These are phyloP conservation scores for Whitmania pigra DNA, from an alignment of 1,140 invertebrate species.

Conservation along the genomic window DNA sequence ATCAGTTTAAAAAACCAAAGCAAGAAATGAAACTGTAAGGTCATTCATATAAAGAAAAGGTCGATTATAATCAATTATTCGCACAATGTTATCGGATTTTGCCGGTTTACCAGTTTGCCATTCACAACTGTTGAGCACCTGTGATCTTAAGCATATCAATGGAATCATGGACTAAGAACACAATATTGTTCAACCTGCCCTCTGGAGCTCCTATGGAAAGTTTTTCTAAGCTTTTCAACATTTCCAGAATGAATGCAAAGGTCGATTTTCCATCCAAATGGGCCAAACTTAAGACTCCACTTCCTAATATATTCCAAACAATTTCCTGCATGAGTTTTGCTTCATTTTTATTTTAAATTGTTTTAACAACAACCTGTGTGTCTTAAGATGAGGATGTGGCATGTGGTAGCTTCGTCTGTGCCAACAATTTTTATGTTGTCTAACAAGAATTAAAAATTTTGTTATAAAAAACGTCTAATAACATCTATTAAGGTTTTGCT, in stretches of 20 bases:
- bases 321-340: not conserved
- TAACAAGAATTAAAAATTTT: not conserved
- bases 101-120: no score
- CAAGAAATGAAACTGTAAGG: not conserved
- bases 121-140: no score
- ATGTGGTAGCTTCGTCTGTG: slow-evolving; percentile 9
- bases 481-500: no score
- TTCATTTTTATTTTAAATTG: not conserved
- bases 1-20: not conserved
- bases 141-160: no score
- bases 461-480: no score
- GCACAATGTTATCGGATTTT: no score
- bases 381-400: slow-evolving; percentile 1
- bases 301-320: not conserved
- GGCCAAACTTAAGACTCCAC: not conserved
- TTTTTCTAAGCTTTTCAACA: not conserved
- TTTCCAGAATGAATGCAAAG: not conserved
- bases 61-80: not conserved
- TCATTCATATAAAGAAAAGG: not conserved
- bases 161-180: no score
- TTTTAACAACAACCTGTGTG: not conserved
- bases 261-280: not conserved
- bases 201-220: not conserved
- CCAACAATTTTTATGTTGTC: not conserved
- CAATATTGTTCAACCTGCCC: slow-evolving; percentile 1